These are phyloP conservation scores for Lepetodrilus schrolli DNA, from an alignment of 2,888 invertebrate species.

Conservation along the genomic window DNA sequence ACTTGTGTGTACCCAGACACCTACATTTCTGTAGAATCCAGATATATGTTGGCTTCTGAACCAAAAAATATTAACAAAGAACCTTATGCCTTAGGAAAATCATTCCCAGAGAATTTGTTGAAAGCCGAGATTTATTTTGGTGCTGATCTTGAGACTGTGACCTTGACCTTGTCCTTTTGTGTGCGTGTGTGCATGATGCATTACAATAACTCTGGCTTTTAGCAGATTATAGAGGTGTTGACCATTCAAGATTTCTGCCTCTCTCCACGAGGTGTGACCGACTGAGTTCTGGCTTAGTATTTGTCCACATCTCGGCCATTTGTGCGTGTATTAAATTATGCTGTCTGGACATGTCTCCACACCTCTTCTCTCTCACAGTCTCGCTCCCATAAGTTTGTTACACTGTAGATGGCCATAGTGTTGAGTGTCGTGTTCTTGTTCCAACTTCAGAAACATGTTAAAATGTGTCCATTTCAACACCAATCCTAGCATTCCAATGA, in stretches of 20 bases:
- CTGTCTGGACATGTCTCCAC: no score
- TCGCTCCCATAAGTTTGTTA: neutral
- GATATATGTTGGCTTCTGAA: constrained; percentile 17
- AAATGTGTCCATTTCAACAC: constrained; percentile 2
- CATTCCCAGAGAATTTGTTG: constrained; percentile 29
- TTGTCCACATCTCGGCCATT: neutral
- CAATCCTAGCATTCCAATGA: constrained; percentile 27
- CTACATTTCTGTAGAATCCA: neutral
- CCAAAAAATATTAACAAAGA: constrained; percentile 23
- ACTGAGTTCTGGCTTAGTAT: neutral
- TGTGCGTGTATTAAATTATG: neutral
- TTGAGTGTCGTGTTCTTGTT: constrained; percentile 19
- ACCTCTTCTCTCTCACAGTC: neutral
- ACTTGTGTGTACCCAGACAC: neutral
- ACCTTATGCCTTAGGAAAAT: constrained; percentile 29
- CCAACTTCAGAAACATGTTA: neutral
- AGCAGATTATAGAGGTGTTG: constrained; percentile 15
- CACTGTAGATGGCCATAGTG: neutral
- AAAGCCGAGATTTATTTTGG: constrained; percentile 26
- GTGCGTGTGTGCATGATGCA: constrained; percentile 20
- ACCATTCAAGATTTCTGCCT: neutral
- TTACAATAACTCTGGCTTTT: constrained; percentile 21
- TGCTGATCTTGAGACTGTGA: constrained; percentile 25
- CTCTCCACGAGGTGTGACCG: neutral
- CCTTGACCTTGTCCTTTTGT: constrained; percentile 25